Base-by-base conservation (phyloP, 92 coral and sea anemone genomes). In the Chrysogorgia sp. region DNA sequence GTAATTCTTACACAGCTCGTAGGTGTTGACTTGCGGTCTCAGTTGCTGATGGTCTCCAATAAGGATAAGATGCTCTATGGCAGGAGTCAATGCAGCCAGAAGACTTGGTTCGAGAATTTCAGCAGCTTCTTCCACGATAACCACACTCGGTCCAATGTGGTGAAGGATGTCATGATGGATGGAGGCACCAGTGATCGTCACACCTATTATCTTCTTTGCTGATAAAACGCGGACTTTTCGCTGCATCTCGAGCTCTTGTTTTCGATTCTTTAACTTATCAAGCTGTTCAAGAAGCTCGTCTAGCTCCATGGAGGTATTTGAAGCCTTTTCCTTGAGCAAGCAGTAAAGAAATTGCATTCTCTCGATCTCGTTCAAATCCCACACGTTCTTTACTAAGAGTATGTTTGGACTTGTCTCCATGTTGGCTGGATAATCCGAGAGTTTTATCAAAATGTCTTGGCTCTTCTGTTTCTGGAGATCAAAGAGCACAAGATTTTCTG, bases 121-220 rank as follows among this genome's bases (percentile, higher is more conserved):
- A 64, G 71, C 71, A 10, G 71, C 71, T 64, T 64, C 71, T 34
- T 64, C 71, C 8, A 76, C 82, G 28, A 76, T 76, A 29, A 76
- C 82, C 34, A 76, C 57, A 57, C 72, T 76, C 7, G 82, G 82
- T 53, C 82, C 82, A 34, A 76, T 58, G 10, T 47, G 82, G 29
- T 76, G 82, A 58, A 76, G 6, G 29, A 76, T 29, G 43, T 76
- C 82, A 31, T 76, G 82, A 50, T 76, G 33, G 34, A 76, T 76
- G 0, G 82, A 76, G 57, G 82, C 82, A 29, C 82, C 82, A 19
- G 82, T 76, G 82, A 76, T 76, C 0, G 82, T 76, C 61, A 76
- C 82, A 37, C 82, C 82, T 7, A 76, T 57, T 33, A 76, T 76
- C 82, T 76, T 76, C 48, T 76, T 76, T 56, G 19, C 34, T 22